Base-by-base conservation (phyloP, 2,113 vertebrate species). In the Alligator sinensis region DNA sequence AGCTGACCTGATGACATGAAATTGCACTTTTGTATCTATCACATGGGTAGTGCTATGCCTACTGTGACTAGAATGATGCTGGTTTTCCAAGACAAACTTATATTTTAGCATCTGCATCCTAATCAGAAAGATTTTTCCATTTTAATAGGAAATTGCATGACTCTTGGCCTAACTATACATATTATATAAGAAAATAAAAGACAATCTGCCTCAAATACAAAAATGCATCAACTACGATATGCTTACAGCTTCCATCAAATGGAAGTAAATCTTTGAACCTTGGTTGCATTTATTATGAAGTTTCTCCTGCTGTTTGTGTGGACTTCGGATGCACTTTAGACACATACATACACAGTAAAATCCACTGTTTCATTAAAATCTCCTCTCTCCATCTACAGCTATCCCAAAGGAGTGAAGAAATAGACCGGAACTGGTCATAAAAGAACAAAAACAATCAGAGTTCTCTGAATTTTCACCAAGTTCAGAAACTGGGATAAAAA, bases 71-170 rank as follows among this genome's bases (percentile, higher is more conserved):
- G 55, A 85, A 82, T 28, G 62, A 92, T 91, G 64, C 13, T 13
- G 84, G 30, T 90, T 60, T 90, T 58, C 77, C 80, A 91, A 91
- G 83, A 92, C 22, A 92, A 95, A 94, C 21, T 59, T 60, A 60
- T 17, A 27, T 89, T 94, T 84, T 88, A 19, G 27, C 88, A 83
- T 27, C 30, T 78, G 66, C 58, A 90, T 84, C n/a, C 47, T 34
- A 86, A 34, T n/a, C n/a, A 95, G 64, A 80, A 58, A 92, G 21
- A 91, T 38, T 87, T 94, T 88, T 87, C 66, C 57, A 22, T 83
- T 96, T 90, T 82, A 86, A 82, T 86, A 85, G 64, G 63, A 95
- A 96, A 94, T 4, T 38, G 59, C 89, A 88, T 11, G 28, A 84
- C 18, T 89, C 78, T 47, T 17, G 3, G 34, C 27, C 87, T 64